Conservation (phyloP, 2,888 invertebrate species). For the Ceriagrion tenellum region DNA sequence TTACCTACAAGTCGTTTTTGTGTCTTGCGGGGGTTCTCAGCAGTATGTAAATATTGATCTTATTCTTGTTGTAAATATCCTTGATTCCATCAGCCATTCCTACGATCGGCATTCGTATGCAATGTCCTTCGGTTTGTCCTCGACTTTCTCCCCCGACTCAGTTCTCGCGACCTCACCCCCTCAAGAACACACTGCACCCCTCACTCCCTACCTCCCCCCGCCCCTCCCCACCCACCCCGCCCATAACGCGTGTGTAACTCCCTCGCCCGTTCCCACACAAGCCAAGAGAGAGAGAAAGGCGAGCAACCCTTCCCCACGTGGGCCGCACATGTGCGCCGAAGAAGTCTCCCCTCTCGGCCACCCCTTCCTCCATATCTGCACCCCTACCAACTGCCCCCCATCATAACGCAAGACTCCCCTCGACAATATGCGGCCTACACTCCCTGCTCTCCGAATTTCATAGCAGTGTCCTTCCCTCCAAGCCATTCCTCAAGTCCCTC, state of each 20-base stretch:
- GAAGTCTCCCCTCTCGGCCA: too few relatives aligned
- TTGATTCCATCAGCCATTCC: background rate
- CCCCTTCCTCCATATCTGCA: background rate
- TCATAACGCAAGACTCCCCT: too few relatives aligned
- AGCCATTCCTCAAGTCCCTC: background rate
- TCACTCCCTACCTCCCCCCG: too few relatives aligned
- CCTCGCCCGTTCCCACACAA: conserved; percentile 49
- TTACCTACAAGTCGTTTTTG: too few relatives aligned
- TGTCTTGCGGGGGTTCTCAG: too few relatives aligned
- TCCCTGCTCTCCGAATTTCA: background rate
- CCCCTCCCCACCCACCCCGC: background rate
- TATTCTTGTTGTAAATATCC: too few relatives aligned
- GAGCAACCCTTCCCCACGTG: conserved; percentile 53
- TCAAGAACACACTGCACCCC: background rate
- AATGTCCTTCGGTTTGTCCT: background rate
- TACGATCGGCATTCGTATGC: background rate
- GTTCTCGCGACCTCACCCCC: background rate
- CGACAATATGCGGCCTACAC: background rate
- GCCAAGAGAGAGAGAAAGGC: background rate
- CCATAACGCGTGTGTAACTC: background rate
- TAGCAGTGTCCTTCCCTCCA: background rate
- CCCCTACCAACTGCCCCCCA: background rate
- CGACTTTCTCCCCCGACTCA: background rate
- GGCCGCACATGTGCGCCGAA: conserved; percentile 44
- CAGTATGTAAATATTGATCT: too few relatives aligned